Percentiles rank a stretch among this genome's conserved stretches.
Conservation (phyloP, 2,888 invertebrate species). For the Cheilosia pagana region DNA sequence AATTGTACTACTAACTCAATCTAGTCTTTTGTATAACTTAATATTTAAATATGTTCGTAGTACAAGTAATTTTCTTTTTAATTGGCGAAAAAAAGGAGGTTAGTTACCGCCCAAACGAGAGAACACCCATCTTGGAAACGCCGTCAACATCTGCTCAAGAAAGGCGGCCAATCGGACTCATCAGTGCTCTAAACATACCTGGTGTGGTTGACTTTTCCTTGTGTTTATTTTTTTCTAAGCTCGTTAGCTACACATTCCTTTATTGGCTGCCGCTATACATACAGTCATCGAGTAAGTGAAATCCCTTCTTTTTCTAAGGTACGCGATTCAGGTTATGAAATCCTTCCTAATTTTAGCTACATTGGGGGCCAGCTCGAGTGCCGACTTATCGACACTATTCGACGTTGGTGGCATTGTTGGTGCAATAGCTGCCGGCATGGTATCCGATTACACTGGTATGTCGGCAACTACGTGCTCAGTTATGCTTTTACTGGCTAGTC, state of each 20-base stretch:
- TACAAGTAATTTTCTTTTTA: neutral
- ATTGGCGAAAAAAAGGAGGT: conserved; percentile 79
- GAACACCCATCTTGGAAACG: conserved; percentile 81
- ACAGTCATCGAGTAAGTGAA: conserved; percentile 90
- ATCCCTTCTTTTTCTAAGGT: neutral
- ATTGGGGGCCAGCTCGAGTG: conserved; percentile 88
- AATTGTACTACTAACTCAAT: neutral
- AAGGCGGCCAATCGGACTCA: conserved; percentile 79
- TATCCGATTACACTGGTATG: conserved; percentile 93
- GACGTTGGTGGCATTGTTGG: conserved; percentile 96
- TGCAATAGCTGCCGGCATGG: conserved; percentile 93
- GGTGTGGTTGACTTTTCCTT: conserved; percentile 97
- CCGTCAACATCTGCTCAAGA: conserved; percentile 63
- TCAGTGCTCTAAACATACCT: conserved; percentile 90
- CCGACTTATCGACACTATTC: conserved; percentile 91
- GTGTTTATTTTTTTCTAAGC: conserved; percentile 97
- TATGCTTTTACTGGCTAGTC: conserved; percentile 92
- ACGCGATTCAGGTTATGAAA: neutral
- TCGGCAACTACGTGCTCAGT: conserved; percentile 93
- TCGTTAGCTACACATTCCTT: conserved; percentile 98
- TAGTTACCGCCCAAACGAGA: conserved; percentile 81
- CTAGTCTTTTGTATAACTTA: neutral
- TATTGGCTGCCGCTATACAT: conserved; percentile 98
- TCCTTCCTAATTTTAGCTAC: conserved; percentile 84
- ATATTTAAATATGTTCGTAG: no score